These are phyloP conservation scores for Vannuccia rotundouncinata DNA, from an alignment of 2,888 invertebrate species.

Conservation along the genomic window DNA sequence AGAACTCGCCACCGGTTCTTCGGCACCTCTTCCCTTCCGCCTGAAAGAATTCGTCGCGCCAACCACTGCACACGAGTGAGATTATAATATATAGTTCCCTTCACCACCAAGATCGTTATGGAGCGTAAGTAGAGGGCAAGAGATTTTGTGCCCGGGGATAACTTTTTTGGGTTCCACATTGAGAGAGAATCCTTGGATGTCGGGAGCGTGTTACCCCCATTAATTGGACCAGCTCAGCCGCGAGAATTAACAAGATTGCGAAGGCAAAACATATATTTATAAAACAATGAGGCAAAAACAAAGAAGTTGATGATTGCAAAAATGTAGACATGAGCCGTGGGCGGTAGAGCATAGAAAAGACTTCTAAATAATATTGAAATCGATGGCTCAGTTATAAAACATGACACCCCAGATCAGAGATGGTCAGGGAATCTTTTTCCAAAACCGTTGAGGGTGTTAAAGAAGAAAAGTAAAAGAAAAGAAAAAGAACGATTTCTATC, in stretches of 20 bases:
- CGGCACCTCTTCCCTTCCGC: no score
- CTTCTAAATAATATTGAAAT: not conserved
- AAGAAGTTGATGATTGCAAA: no score
- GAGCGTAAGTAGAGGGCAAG: not conserved
- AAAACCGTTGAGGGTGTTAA: no score
- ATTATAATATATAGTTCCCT: not conserved
- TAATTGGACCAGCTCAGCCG: not conserved
- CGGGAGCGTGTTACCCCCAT: not conserved
- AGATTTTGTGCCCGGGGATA: not conserved
- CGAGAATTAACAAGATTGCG: not conserved
- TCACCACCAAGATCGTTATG: not conserved
- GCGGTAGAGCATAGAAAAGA: not conserved
- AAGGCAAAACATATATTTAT: not conserved
- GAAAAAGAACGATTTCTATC: no score
- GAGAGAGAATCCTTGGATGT: not conserved
- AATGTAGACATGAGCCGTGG: not conserved
- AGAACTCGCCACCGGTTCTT: no score
- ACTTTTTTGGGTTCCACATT: not conserved
- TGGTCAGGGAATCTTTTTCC: no score
- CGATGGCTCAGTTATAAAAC: not conserved
- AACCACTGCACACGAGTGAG: no score
- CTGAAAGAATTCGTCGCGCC: no score
- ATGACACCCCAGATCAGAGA: not conserved
- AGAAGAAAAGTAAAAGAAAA: no score
- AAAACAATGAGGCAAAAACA: no score